Evolutionary conservation across 2,888 invertebrate species (phyloP), one percentile per base, ranked within the genome.

Genomic region (Eumacrocentrus americanus): DNA sequence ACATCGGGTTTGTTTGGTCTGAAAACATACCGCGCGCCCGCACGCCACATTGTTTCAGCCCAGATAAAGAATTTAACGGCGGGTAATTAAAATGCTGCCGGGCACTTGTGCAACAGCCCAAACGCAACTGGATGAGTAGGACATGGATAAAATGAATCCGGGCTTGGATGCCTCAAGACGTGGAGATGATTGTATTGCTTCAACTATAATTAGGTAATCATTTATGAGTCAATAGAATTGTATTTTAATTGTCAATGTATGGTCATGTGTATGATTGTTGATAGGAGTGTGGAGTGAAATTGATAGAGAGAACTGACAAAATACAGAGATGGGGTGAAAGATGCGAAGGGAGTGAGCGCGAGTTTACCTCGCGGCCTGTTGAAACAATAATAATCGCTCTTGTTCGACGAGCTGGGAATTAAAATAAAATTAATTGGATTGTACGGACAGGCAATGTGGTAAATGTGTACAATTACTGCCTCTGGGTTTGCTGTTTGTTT

Each of bases 1-100:
- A 86, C 86, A 86, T 85, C 82, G 82, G 83, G 82, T 81, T 85
- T 87, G 86, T 87, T 87, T 87, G 85, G 83, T 86, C 84, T 86
- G 84, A 86, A 86, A 87, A 87, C 86, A 87, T 82, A 48, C 29
- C 25, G 48, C 63, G 56, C 44, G 52, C 50, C 66, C 54, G 71
- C 70, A 70, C 65, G 75, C 75, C 78, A 77, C 85, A 86, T 85
- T 85, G 85, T 86, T 86, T 85, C 85, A 84, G 83, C 82, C 83
- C 66, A 84, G 86, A 86, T 86, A 85, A 86, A 86, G 86, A 86
- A 86, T 86, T 86, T 85, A 86, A 83, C 84, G 83, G 83, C 83
- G 83, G 83, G 85, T 86, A 86, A 86, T 86, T 86, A 85, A 83
- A 84, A 79, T 76, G 77, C 72, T 65, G 64, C 53, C 66, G 67